Conservation (phyloP, 2,113 vertebrate species). For the Miniopterus natalensis region DNA sequence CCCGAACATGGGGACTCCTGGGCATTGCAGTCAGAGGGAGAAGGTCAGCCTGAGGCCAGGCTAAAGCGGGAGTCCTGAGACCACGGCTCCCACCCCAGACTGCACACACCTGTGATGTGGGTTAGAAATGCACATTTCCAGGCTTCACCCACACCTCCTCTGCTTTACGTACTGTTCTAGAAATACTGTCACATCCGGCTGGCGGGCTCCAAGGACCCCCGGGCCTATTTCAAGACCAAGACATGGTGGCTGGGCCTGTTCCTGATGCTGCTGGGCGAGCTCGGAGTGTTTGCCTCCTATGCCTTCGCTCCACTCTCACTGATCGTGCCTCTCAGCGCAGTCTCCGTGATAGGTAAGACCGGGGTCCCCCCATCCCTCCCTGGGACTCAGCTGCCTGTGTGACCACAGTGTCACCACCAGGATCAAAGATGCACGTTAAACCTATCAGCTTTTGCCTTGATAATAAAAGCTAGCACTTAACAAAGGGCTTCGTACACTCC, state of each 20-base stretch:
- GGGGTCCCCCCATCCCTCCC: rapidly evolving
- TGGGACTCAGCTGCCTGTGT: rapidly evolving
- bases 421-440: neutral
- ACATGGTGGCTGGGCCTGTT: slow-evolving; percentile 97
- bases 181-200: slow-evolving; percentile 96
- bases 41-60: neutral
- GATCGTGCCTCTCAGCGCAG: slow-evolving; percentile 94
- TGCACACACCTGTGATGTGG: neutral
- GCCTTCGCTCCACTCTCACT: slow-evolving; percentile 96
- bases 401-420: rapidly evolving
- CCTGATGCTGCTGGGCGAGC: slow-evolving; percentile 93
- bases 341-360: slow-evolving; percentile 93
- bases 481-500: neutral
- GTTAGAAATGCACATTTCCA: neutral
- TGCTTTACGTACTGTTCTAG: slow-evolving; percentile 82
- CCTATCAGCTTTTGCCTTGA: neutral
- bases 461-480: neutral
- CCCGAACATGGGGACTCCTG: rapidly evolving
- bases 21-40: neutral
- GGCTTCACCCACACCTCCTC: neutral
- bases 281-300: slow-evolving; percentile 94
- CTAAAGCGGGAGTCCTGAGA: neutral
- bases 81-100: neutral
- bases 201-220: slow-evolving; percentile 92
- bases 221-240: slow-evolving; percentile 95